Conservation (phyloP, 2,113 vertebrate species). For the Rhea pennata region DNA sequence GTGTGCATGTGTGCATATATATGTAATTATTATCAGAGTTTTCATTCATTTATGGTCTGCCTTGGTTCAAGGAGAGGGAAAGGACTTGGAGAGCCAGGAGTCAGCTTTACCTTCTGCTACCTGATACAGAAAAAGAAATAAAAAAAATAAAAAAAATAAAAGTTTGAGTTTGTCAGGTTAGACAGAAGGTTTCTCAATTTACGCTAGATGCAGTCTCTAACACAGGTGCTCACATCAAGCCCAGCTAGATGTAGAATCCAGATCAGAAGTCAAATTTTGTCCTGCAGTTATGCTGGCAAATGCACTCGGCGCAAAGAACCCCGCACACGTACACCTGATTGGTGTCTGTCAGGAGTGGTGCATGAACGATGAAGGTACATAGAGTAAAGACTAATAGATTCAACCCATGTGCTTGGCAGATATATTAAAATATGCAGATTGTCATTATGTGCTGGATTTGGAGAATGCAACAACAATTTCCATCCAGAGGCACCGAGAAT, state of each 20-base stretch:
- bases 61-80: conserved; percentile 11
- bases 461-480: neutral
- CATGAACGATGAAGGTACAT: conserved; percentile 28
- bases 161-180: neutral
- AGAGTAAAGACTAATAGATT: conserved; percentile 35
- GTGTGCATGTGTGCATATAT: neutral
- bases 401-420: conserved; percentile 30
- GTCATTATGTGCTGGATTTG: neutral
- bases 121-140: neutral
- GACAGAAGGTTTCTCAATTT: conserved; percentile 20
- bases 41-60: neutral
- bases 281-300: conserved; percentile 47
- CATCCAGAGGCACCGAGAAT: neutral
- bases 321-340: conserved; percentile 9
- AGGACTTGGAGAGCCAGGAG: neutral
- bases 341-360: neutral
- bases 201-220: conserved; percentile 4
- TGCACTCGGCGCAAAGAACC: neutral
- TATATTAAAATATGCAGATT: conserved; percentile 10
- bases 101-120: neutral
- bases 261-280: conserved; percentile 62
- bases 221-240: conserved; percentile 42
- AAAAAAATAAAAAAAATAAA: neutral
- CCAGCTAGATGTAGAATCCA: conserved; percentile 47
- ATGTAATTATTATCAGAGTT: conserved; percentile 22